Evolutionary conservation across 2,888 invertebrate genomes (phyloP).

Genomic region (Asteroscopus sphinx): DNA sequence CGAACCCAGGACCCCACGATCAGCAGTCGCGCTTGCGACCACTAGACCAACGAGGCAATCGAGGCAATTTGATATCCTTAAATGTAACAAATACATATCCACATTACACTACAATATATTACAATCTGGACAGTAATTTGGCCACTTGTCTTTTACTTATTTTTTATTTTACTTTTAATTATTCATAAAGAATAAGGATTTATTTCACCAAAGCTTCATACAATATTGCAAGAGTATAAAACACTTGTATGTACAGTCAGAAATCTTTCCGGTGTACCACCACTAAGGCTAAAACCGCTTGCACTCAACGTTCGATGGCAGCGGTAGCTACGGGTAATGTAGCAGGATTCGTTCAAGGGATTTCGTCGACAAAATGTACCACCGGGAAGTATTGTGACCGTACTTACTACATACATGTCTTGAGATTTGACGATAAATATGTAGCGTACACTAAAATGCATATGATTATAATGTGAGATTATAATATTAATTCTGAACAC

Average conservation of each 20-base stretch:
- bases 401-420: slow-evolving; percentile 33
- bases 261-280: too few species aligned
- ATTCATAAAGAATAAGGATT: slow-evolving; percentile 68
- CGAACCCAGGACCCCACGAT: too few species aligned
- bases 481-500: slow-evolving; percentile 56
- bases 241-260: too few species aligned
- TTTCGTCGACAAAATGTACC: too few species aligned
- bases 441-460: slow-evolving; percentile 45
- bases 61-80: slow-evolving; percentile 56
- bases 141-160: slow-evolving; percentile 85
- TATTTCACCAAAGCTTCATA: slow-evolving; percentile 68
- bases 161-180: too few species aligned
- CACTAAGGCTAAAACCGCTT: too few species aligned
- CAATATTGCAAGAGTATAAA: slow-evolving; percentile 64
- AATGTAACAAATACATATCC: slow-evolving; percentile 40
- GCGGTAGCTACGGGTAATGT: too few species aligned
- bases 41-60: too few species aligned
- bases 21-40: too few species aligned
- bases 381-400: too few species aligned
- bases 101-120: slow-evolving; percentile 46
- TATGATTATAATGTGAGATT: slow-evolving; percentile 47
- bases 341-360: too few species aligned
- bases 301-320: too few species aligned
- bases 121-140: slow-evolving; percentile 86
- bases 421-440: slow-evolving; percentile 27